Conservation (phyloP, 2,113 vertebrate species). For the Rhinogobius similis region DNA sequence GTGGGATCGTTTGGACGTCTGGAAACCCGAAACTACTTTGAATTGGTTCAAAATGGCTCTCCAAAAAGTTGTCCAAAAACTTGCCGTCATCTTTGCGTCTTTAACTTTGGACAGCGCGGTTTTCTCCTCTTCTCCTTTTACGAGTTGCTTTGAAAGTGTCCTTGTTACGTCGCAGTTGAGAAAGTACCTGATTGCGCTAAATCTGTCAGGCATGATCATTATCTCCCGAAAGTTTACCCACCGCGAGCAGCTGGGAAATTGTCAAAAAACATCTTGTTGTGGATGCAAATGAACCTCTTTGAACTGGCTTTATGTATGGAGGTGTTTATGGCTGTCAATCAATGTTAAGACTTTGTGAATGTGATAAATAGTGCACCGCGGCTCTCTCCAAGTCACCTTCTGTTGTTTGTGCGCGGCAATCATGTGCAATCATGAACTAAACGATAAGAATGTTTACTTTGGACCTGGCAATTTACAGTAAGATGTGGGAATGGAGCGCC, state of each 20-base stretch:
- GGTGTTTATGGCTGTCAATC: slow-evolving; percentile 76
- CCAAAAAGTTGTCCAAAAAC: slow-evolving; percentile 22
- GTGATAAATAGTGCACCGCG: slow-evolving; percentile 41
- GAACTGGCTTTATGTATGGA: slow-evolving; percentile 68
- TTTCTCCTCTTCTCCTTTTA: slow-evolving; percentile 15
- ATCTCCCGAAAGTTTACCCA: slow-evolving; percentile 67
- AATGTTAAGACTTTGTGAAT: slow-evolving; percentile 55
- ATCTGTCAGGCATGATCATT: slow-evolving; percentile 71
- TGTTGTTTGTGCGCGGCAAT: slow-evolving; percentile 43
- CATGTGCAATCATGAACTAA: slow-evolving; percentile 29
- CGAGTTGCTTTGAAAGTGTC: slow-evolving; percentile 41
- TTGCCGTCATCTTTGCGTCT: slow-evolving; percentile 20
- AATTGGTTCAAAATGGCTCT: neutral
- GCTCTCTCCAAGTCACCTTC: slow-evolving; percentile 51
- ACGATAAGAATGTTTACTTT: slow-evolving; percentile 32
- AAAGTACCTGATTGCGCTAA: slow-evolving; percentile 66
- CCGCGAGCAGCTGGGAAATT: slow-evolving; percentile 78
- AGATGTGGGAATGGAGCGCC: slow-evolving; percentile 13
- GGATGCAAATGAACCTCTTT: slow-evolving; percentile 77
- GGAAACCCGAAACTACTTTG: neutral
- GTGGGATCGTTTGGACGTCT: neutral
- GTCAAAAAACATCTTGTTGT: slow-evolving; percentile 75
- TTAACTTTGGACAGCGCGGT: slow-evolving; percentile 34
- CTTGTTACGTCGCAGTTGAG: slow-evolving; percentile 46
- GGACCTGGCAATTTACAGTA: slow-evolving; percentile 24